A percentile compares a stretch with the other conserved stretches of the same genome.
These are phyloP conservation scores for Salminus brasiliensis DNA, from an alignment of 2,113 vertebrate species.

Conservation along the genomic window DNA sequence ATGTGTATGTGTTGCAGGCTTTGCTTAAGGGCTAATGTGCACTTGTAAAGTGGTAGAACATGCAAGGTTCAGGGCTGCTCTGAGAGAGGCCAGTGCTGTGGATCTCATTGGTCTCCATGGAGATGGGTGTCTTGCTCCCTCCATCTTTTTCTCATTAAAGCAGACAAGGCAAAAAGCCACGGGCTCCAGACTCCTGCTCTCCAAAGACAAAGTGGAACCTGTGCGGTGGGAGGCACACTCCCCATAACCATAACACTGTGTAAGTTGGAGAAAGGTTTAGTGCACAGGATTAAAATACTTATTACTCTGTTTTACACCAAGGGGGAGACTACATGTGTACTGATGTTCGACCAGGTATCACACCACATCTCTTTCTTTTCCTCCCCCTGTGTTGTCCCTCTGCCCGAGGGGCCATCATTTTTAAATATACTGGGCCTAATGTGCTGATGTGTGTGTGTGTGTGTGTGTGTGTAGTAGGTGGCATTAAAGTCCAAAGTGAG, in stretches of 20 bases:
- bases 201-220: neutral
- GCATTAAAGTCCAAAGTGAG: neutral
- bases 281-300: neutral
- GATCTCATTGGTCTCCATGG: slow-evolving; percentile 51
- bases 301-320: neutral
- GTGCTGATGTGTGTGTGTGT: slow-evolving; percentile 58
- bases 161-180: slow-evolving; percentile 21
- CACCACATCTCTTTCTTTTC: slow-evolving; percentile 21
- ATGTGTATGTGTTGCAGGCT: too few species aligned
- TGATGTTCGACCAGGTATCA: slow-evolving; percentile 25
- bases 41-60: slow-evolving; percentile 11
- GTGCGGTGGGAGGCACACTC: neutral
- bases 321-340: slow-evolving; percentile 5
- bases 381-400: slow-evolving; percentile 9
- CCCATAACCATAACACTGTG: neutral
- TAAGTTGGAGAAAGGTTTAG: neutral
- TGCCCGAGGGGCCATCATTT: slow-evolving; percentile 47
- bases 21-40: too few species aligned
- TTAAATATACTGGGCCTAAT: slow-evolving; percentile 54
- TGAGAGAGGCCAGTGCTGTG: slow-evolving; percentile 34
- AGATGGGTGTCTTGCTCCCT: slow-evolving; percentile 45
- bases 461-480: slow-evolving; percentile 15
- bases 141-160: slow-evolving; percentile 48
- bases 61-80: slow-evolving; percentile 30
- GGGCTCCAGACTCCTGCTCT: neutral